A percentile compares a stretch with the other conserved stretches of the same genome.
Evolutionary conservation across 2,888 invertebrate genomes (phyloP).

Genomic region (Timema cristinae): DNA sequence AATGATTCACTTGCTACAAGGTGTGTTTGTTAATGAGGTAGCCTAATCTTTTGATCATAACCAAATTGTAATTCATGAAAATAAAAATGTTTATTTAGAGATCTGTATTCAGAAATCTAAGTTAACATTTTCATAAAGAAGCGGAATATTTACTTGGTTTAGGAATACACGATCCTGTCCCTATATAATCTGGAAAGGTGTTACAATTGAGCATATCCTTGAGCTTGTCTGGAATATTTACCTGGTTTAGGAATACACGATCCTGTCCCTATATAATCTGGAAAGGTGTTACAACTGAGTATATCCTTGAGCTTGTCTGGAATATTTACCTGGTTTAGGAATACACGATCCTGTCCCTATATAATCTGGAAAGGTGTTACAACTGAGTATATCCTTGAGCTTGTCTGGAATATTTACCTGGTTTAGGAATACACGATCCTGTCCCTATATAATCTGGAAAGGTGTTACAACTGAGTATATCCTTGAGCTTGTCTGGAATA

Average conservation of each 20-base stretch:
- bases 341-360: constrained; percentile 69
- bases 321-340: constrained; percentile 64
- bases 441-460: constrained; percentile 76
- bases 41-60: not conserved
- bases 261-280: constrained; percentile 70
- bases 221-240: constrained; percentile 55
- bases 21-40: not conserved
- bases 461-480: constrained; percentile 69
- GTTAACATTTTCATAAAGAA: not conserved
- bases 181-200: constrained; percentile 73
- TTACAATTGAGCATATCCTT: constrained; percentile 72
- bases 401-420: constrained; percentile 51
- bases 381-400: constrained; percentile 68
- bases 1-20: not conserved
- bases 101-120: not conserved
- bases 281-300: constrained; percentile 74
- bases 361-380: constrained; percentile 74
- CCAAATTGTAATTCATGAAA: not conserved
- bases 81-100: not conserved
- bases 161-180: constrained; percentile 66
- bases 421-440: constrained; percentile 71
- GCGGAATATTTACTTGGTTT: constrained; percentile 60
- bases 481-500: constrained; percentile 48
- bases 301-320: constrained; percentile 54
- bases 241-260: constrained; percentile 76